Evolutionary conservation across 1,140 invertebrate genomes (phyloP), one percentile per base, ranked within the genome.

Genomic region (Akabosia matsudoensis): DNA sequence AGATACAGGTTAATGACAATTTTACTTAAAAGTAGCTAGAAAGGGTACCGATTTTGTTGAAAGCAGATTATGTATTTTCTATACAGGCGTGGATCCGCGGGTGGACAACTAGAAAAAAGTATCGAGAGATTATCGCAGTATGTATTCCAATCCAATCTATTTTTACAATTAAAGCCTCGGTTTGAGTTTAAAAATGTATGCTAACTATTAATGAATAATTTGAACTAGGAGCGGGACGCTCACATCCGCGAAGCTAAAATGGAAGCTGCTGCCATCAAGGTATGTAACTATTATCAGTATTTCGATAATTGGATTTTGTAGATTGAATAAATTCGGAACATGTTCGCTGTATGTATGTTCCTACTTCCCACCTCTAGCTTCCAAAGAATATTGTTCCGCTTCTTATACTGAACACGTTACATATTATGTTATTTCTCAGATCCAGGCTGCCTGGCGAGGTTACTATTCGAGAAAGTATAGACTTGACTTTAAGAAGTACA

Each of bases 381-480:
- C n/a, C n/a, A n/a, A n/a, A n/a, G n/a, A n/a, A n/a, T n/a, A n/a
- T n/a, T n/a, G n/a, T n/a, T n/a, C n/a, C n/a, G n/a, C n/a, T n/a
- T n/a, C 37, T 45, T 45, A 18, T 18, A 10, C 37, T 18, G 18
- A 45, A 45, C 7, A 45, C 18, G 7, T 18, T 45, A 7, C 37
- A 45, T 45, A 10, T 45, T 18, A 45, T 10, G 7, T 30, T 67
- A 13, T 26, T 37, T 45, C 45, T 28, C 33, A 72, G 70, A 72
- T 72, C 24, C 70, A 72, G 28, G 31, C 70, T 22, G 33, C 3
- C 1, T 72, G 70, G 70, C 70, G 70, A 37, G 70, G 70, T 24
- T 72, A 45, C 34, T 7, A 30, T 13, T 45, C 33, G 70, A 34
- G 18, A 45, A 34, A 72, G 33, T 30, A 18, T 24, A 34, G 22